Evolutionary conservation across 2,888 invertebrate genomes (phyloP), one percentile per base, ranked within the genome.

Genomic region (Protophormia terraenovae): DNA sequence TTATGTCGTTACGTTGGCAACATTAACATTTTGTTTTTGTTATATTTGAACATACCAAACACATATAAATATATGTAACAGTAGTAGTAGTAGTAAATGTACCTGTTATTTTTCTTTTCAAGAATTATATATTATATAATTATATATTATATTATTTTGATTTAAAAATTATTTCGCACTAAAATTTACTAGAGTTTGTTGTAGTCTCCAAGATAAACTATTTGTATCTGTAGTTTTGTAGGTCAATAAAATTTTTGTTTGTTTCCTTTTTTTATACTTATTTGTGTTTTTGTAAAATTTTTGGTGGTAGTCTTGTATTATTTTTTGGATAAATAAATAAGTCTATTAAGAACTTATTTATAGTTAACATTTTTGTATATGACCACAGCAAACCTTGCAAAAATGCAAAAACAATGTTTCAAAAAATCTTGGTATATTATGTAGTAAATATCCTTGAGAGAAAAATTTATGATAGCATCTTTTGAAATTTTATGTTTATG

Each of bases 1-100:
- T 80, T 84, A 80, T 84, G 72, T 81, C 81, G 53, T 81, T 67
- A 69, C 55, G 35, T 81, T 81, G 81, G 81, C 60, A 85, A 82
- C 81, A 82, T 82, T 62, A 78, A 75, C 45, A 73, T 45, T 75
- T 58, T 76, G 47, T 45, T 47, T 38, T 53, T 64, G 41, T 64
- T 60, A 12, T 38, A 24, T 41, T 64, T 64, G 19, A 14, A 12
- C n/a, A 8, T 19, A 19, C 16, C 14, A 29, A 29, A 2, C 2
- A 10, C 35, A 16, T 67, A 10, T 47, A 8, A 27, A 16, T 38
- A 4, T 19, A 14, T 55, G 24, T n/a, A 27, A 6, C 6, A 50
- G 24, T 67, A 29, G n/a, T 16, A 41, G 10, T 8, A 16, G 38
- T 62, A 27, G 41, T 55, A 24, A 41, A 77, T 24, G 38, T 83